A percentile compares a stretch with the other conserved stretches of the same genome.
These are phyloP conservation scores for Mantis religiosa DNA, from an alignment of 2,888 invertebrate genomes.

Conservation along the genomic window DNA sequence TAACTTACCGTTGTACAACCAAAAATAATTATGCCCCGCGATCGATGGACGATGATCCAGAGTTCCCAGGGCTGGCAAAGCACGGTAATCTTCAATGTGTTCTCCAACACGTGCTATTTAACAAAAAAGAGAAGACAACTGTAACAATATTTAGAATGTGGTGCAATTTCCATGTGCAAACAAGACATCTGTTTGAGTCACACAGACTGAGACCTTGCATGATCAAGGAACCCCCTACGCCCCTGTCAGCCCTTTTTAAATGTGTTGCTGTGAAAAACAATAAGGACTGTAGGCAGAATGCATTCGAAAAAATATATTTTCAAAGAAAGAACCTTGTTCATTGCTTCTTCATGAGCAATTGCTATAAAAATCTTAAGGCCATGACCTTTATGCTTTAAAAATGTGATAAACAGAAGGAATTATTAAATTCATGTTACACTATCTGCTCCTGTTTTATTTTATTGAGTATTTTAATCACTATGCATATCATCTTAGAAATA, in stretches of 20 bases:
- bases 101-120: neutral
- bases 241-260: neutral
- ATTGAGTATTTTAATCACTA: no score
- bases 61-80: neutral
- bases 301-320: neutral
- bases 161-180: constrained; percentile 13
- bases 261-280: neutral
- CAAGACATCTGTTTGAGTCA: neutral
- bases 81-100: neutral
- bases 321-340: neutral
- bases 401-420: no score
- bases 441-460: no score
- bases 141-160: neutral
- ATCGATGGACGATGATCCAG: neutral
- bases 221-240: neutral
- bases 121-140: neutral
- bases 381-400: neutral
- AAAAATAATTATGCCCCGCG: neutral
- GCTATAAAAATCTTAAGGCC: neutral
- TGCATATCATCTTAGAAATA: no score
- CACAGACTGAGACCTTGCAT: neutral
- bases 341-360: neutral
- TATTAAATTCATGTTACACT: no score
- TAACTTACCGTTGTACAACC: neutral
- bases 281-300: neutral